Evolutionary conservation across 2,797 vertebrate species (phyloP).

Genomic region (Prunella strophiata): DNA sequence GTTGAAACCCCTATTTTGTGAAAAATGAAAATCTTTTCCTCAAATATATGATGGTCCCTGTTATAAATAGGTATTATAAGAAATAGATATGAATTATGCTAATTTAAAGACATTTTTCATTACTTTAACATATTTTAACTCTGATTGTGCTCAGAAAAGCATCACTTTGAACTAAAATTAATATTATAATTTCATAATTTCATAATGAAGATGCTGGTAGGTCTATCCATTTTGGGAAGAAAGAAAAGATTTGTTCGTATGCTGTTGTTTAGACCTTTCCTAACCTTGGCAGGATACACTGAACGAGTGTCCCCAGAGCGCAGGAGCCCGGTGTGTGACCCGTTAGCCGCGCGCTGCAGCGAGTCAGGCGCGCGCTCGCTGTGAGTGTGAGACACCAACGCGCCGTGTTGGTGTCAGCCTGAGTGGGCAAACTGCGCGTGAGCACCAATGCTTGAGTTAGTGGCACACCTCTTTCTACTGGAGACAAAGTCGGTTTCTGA

Average conservation of each 20-base stretch:
- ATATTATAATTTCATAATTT: not conserved
- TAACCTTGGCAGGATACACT: not conserved
- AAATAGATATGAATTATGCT: not conserved
- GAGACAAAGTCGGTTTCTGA: not conserved
- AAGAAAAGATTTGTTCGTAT: not conserved
- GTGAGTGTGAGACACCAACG: not conserved
- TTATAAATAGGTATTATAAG: not conserved
- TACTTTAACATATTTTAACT: not conserved
- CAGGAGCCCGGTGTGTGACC: not conserved
- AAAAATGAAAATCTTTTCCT: not conserved
- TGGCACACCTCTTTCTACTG: not conserved
- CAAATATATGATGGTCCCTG: not conserved
- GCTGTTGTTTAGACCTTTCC: not conserved
- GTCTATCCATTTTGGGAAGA: not conserved
- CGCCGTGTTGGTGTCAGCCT: rapidly evolving
- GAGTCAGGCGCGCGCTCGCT: rapidly evolving
- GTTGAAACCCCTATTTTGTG: not conserved
- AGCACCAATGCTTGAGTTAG: rapidly evolving
- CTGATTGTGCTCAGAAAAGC: not conserved
- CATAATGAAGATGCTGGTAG: not conserved
- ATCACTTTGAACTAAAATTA: not conserved
- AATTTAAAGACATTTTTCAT: not conserved
- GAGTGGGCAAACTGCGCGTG: not conserved
- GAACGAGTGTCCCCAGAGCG: not conserved
- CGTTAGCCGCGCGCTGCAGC: not conserved